phyloP scores from a whole-genome alignment of 2,888 invertebrate genomes.

The Holacanthella duospinosa region DNA sequence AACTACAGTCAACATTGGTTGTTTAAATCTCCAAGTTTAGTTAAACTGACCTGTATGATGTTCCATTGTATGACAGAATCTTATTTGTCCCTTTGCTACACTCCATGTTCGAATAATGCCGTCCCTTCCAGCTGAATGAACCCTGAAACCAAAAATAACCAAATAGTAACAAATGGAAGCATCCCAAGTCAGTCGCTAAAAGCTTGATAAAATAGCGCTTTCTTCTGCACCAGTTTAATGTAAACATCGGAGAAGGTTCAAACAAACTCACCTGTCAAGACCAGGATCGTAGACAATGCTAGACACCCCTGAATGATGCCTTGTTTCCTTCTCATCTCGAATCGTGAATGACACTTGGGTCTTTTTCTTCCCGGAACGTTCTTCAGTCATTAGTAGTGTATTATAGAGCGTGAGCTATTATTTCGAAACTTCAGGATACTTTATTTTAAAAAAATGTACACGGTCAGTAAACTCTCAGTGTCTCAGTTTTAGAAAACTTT shows the following conservation, averaged over 20 bases:
- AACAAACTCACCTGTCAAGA: constrained; percentile 24
- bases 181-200: neutral
- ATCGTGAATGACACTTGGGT: constrained; percentile 36
- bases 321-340: constrained; percentile 29
- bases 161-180: neutral
- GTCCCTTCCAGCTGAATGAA: constrained; percentile 94
- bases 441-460: no score
- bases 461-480: no score
- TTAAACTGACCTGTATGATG: constrained; percentile 63
- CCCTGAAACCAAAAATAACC: constrained; percentile 44
- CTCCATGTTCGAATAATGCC: constrained; percentile 93
- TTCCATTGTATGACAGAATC: constrained; percentile 92
- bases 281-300: constrained; percentile 31
- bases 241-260: neutral
- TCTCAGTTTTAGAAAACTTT: no score
- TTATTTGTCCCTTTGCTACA: constrained; percentile 54
- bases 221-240: no score
- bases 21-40: neutral
- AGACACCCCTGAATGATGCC: constrained; percentile 34
- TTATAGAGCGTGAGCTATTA: no score
- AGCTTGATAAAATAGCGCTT: neutral
- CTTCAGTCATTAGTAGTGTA: constrained; percentile 33
- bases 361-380: constrained; percentile 30
- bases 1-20: neutral
- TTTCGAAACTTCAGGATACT: no score